Evolutionary conservation across 2,888 invertebrate species (phyloP), one percentile per base, ranked within the genome.

Genomic region (Keiferia lycopersicella): DNA sequence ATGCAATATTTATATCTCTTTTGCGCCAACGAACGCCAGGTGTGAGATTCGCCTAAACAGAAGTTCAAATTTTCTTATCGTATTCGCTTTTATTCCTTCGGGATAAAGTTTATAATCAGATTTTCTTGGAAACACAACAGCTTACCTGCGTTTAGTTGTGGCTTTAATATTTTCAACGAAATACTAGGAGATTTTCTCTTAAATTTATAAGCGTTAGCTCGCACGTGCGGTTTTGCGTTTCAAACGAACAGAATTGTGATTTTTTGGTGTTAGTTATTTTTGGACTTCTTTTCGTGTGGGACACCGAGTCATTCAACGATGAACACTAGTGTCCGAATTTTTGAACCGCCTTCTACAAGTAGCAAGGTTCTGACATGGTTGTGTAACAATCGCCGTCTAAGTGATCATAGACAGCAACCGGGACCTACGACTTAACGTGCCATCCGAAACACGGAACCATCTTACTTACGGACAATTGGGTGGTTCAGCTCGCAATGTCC

Each of bases 81-180:
- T 4, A 45, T 45, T 45, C 45, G 45, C 45, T 16, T n/a, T 16
- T 45, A 45, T 16, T 45, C 11, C 45, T 45, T 45, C 11, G 45
- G 4, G 16, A 45, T 45, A 45, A n/a, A 16, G 45, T 16, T 45
- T 45, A 45, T 45, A 45, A 45, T n/a, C n/a, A 45, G 45, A 45
- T 45, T 45, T 2, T 16, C 16, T 45, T 45, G 45, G 4, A n/a
- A 64, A 66, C 6, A 64, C 66, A 66, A 66, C 64, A 60, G 59
- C 59, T 66, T 66, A 66, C 66, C 66, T 66, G 66, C 64, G 20
- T 62, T 64, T 62, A 64, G 53, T 48, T 62, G 53, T 57, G 60
- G 66, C 60, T 66, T 66, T 64, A 64, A 60, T 66, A 66, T 66
- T 66, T 66, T 66, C 66, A 64, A 51, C 59, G 58, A 66, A 66